Base-by-base conservation (phyloP, 2,113 vertebrate species). In the Hemibagrus wyckioides region DNA sequence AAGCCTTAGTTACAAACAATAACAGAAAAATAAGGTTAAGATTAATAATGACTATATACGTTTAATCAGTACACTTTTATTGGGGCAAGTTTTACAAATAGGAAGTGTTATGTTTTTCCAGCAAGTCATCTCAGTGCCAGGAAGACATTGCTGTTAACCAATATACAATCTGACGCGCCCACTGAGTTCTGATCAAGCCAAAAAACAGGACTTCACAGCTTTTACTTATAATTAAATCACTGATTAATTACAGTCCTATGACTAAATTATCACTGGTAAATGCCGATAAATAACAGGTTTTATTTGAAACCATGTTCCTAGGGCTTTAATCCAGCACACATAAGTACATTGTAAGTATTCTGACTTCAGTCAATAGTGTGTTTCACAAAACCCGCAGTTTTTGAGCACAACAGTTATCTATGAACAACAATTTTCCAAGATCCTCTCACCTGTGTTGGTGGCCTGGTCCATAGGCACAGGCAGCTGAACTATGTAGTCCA, bases 381-480 rank as follows among this genome's bases (percentile, higher is more conserved):
- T 13, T 30, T 30, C 15, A 21, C 13, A 39, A 23, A 59, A 56
- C 15, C 36, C 56, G 33, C 57, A 19, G 9, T 59, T 63, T 63
- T n/a, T n/a, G n/a, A n/a, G n/a, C n/a, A 25, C 9, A 39, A 82
- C 10, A 61, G 33, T 50, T 36, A 11, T 57, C n/a, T 14, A 30
- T 25, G 1, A 33, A 85, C 82, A 82, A 77, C 56, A 87, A 8
- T 71, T 85, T n/a, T 82, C 77, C 76, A 80, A 65, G 44, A 88
- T 67, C 69, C 80, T 13, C 54, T 90, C 84, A 99, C 98, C 98
- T 94, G 96, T 97, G 94, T 99, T 99, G 77, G 97, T 96, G 25
- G 98, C 98, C 81, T 98, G 97, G 56, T 99, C 98, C 97, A 99
- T 98, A 88, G 96, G 98, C 83, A 99, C 98, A 0, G 98, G 98